Conservation (phyloP, 2,888 invertebrate species). For the Dusona sp. region DNA sequence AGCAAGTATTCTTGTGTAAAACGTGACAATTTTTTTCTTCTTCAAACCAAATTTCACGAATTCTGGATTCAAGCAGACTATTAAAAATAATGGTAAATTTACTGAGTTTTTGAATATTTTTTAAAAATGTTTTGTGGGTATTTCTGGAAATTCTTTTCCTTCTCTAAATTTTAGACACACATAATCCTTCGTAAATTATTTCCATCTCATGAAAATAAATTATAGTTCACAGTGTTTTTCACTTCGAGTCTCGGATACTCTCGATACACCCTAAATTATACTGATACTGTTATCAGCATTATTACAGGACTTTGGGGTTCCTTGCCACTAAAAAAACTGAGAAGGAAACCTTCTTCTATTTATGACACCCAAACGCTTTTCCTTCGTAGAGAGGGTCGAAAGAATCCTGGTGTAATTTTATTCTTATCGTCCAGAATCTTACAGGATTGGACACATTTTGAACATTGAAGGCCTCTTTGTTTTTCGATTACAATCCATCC, state of each 20-base stretch:
- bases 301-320: conserved; percentile 24
- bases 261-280: conserved; percentile 6
- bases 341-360: conserved; percentile 22
- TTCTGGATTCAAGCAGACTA: neutral
- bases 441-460: neutral
- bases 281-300: conserved; percentile 31
- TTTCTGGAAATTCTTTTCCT: neutral
- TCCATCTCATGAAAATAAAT: neutral
- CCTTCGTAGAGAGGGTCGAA: conserved; percentile 18
- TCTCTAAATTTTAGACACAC: neutral
- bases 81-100: no score
- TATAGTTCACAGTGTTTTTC: conserved; percentile 3
- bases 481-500: neutral
- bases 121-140: neutral
- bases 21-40: neutral
- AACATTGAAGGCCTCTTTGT: neutral
- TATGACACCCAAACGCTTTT: conserved; percentile 1
- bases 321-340: neutral
- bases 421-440: conserved; percentile 10
- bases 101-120: no score
- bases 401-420: conserved; percentile 7
- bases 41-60: no score
- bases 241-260: neutral
- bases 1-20: neutral
- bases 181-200: neutral